A percentile compares a stretch with the other conserved stretches of the same genome.
phyloP scores from a whole-genome alignment of 23 tunicate species.

The Styela clava region DNA sequence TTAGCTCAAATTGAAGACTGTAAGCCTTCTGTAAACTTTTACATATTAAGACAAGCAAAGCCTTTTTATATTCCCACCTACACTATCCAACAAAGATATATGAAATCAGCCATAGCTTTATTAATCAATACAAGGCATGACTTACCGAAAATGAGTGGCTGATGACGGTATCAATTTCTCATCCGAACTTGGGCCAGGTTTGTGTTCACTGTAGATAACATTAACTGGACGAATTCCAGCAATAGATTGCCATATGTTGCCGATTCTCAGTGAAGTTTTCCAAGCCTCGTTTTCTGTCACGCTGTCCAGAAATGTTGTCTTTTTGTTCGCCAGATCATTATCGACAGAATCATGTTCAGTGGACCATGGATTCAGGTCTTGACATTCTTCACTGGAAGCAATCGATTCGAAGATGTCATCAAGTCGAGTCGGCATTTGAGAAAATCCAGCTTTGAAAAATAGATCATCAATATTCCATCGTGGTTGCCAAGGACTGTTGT shows the following conservation, averaged over 20 bases:
- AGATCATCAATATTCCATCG: not conserved
- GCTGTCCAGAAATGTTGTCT: constrained; percentile 33
- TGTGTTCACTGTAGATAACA: constrained; percentile 81
- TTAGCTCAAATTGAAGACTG: too few species aligned
- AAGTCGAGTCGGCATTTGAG: not conserved
- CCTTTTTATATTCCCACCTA: too few species aligned
- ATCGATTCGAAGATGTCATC: not conserved
- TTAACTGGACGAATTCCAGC: constrained; percentile 82
- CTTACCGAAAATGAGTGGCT: constrained; percentile 73
- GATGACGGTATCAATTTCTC: constrained; percentile 53
- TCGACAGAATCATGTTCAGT: not conserved
- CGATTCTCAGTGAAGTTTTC: constrained; percentile 81
- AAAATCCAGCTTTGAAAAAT: not conserved
- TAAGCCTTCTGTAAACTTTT: too few species aligned
- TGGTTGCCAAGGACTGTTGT: not conserved
- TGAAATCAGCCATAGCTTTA: too few species aligned
- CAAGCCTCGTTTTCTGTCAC: constrained; percentile 76
- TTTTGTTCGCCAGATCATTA: not conserved
- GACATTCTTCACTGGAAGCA: not conserved
- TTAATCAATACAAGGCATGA: too few species aligned
- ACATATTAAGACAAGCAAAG: too few species aligned
- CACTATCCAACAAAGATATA: too few species aligned
- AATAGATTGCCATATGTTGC: constrained; percentile 75
- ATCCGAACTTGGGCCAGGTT: constrained; percentile 7
- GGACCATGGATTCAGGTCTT: not conserved